Percentiles rank a stretch among this genome's conserved stretches.
These are phyloP conservation scores for Muraenolepis orangiensis DNA, from an alignment of 2,797 vertebrate genomes.

Conservation along the genomic window DNA sequence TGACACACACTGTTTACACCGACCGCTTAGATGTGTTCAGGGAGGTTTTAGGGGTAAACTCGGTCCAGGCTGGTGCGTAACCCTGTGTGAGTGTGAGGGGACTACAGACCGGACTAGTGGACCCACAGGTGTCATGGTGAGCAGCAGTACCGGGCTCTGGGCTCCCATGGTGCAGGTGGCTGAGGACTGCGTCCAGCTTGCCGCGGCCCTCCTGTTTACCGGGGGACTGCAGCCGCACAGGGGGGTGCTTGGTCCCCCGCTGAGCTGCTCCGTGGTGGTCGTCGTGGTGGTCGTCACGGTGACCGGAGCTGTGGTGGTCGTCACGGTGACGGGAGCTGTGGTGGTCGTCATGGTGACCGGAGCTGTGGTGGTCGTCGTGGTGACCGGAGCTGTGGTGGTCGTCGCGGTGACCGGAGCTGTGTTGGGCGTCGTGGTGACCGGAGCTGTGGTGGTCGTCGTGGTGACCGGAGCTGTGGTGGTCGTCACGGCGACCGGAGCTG, in stretches of 20 bases:
- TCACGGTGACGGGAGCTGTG: neutral
- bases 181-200: slow-evolving; percentile 70
- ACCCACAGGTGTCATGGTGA: too few relatives aligned
- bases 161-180: slow-evolving; percentile 61
- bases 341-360: slow-evolving; percentile 4
- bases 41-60: too few relatives aligned
- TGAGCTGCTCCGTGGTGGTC: slow-evolving; percentile 21
- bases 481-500: neutral
- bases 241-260: slow-evolving; percentile 29
- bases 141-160: slow-evolving; percentile 54
- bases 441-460: too few relatives aligned
- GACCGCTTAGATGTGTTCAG: too few relatives aligned
- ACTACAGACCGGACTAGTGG: neutral
- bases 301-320: slow-evolving; percentile 5
- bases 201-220: slow-evolving; percentile 54
- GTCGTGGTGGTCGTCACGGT: slow-evolving; percentile 4
- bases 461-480: too few relatives aligned
- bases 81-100: neutral
- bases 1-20: too few relatives aligned
- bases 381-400: neutral
- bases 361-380: slow-evolving; percentile 2
- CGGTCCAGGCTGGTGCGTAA: too few relatives aligned
- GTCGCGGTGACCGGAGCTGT: slow-evolving; percentile 12
- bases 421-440: too few relatives aligned
- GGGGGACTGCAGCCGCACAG: slow-evolving; percentile 32